phyloP scores from a whole-genome alignment of 2,113 vertebrate species.

The Mirza zaza region DNA sequence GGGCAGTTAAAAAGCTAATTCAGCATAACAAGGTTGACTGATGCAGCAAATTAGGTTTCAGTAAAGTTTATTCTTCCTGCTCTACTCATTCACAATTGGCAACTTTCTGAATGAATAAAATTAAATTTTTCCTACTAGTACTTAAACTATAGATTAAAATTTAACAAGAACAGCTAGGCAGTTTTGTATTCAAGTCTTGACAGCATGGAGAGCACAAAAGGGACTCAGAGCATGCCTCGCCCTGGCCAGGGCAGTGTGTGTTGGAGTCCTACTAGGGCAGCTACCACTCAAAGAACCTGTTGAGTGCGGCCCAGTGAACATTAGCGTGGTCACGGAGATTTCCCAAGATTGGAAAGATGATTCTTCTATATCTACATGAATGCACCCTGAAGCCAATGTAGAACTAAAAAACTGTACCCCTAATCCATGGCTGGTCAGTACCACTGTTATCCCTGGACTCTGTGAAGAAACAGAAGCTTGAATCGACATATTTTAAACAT shows the following conservation, averaged over 20 bases:
- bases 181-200: neutral
- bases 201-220: neutral
- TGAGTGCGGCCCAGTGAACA: neutral
- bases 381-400: neutral
- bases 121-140: neutral
- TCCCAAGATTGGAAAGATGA: neutral
- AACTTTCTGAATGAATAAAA: constrained; percentile 43
- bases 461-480: neutral
- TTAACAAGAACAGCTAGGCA: neutral
- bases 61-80: constrained; percentile 32
- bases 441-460: neutral
- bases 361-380: neutral
- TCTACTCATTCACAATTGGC: neutral
- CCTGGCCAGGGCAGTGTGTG: neutral
- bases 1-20: constrained; percentile 7
- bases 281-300: neutral
- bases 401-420: neutral
- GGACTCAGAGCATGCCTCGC: neutral
- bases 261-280: neutral
- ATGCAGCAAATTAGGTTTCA: neutral
- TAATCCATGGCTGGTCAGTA: neutral
- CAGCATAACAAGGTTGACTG: neutral
- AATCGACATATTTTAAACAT: neutral
- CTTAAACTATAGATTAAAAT: neutral
- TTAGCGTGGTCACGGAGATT: neutral